Evolutionary conservation across 2,113 vertebrate genomes (phyloP).

Genomic region (Smithornis capensis): DNA sequence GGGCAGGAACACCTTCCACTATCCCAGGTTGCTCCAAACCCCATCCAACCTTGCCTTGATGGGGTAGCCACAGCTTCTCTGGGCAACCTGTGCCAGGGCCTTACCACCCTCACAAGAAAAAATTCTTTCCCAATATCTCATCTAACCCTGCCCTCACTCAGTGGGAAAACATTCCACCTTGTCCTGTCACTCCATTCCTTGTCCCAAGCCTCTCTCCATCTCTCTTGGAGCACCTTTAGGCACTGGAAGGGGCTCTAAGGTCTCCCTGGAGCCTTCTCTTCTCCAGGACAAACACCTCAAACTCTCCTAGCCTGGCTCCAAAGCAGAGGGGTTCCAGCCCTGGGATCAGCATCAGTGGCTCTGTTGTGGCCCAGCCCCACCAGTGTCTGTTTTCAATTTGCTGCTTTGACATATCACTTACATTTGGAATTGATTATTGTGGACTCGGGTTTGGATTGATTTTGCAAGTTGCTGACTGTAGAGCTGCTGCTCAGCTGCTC

Average conservation of each 20-base stretch:
- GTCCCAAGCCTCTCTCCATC: background rate
- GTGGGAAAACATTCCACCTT: background rate
- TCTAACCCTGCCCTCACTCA: background rate
- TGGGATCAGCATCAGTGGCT: background rate
- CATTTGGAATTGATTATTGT: background rate
- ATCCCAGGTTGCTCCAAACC: fast-evolving
- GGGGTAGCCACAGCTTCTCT: background rate
- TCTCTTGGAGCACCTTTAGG: background rate
- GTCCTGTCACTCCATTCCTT: background rate
- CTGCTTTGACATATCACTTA: background rate
- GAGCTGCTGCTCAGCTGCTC: background rate
- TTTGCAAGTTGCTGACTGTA: background rate
- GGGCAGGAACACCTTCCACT: background rate
- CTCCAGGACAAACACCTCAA: background rate
- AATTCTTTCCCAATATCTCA: background rate
- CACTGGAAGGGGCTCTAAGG: background rate
- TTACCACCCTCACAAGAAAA: background rate
- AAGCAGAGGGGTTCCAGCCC: background rate
- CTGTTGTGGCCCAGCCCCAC: background rate
- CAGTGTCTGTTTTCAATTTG: background rate
- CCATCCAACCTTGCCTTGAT: background rate
- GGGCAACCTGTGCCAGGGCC: background rate
- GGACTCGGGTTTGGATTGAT: background rate
- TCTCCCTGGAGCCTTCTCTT: background rate
- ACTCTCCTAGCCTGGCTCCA: background rate